Percentiles rank a stretch among this genome's conserved stretches.
phyloP scores from a whole-genome alignment of 2,797 vertebrate species.

The Poeciliopsis paucimaculata region DNA sequence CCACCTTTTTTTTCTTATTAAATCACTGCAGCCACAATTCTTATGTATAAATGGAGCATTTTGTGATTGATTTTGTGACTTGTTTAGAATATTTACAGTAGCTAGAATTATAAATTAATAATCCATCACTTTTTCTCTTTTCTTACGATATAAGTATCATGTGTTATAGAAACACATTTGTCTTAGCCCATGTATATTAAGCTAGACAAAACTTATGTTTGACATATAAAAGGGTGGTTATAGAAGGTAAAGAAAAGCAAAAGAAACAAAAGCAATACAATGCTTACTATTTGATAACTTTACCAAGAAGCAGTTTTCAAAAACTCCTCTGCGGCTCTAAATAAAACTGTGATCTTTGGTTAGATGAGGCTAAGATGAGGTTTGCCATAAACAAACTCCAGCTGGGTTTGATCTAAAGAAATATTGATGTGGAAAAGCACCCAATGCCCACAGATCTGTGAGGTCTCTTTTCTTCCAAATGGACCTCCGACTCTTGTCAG shows the following conservation, averaged over 20 bases:
- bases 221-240: not conserved
- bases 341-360: not conserved
- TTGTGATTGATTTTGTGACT: not conserved
- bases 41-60: not conserved
- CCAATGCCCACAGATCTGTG: not conserved
- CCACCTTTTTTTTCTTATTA: not conserved
- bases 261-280: not conserved
- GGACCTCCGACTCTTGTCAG: not conserved
- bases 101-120: not conserved
- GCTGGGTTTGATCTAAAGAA: not conserved
- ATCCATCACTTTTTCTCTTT: not conserved
- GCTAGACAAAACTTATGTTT: not conserved
- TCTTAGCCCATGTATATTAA: not conserved
- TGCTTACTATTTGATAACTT: not conserved
- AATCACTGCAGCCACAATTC: not conserved
- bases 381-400: not conserved
- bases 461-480: not conserved
- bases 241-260: not conserved
- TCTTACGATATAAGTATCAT: not conserved
- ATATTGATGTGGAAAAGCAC: not conserved
- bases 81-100: not conserved
- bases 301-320: not conserved
- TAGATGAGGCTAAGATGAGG: not conserved
- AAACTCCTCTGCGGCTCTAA: not conserved
- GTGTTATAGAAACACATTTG: not conserved